A percentile compares a stretch with the other conserved stretches of the same genome.
Evolutionary conservation across 64 coral and sea anemone species (phyloP).

Genomic region (Platygyra sinensis): DNA sequence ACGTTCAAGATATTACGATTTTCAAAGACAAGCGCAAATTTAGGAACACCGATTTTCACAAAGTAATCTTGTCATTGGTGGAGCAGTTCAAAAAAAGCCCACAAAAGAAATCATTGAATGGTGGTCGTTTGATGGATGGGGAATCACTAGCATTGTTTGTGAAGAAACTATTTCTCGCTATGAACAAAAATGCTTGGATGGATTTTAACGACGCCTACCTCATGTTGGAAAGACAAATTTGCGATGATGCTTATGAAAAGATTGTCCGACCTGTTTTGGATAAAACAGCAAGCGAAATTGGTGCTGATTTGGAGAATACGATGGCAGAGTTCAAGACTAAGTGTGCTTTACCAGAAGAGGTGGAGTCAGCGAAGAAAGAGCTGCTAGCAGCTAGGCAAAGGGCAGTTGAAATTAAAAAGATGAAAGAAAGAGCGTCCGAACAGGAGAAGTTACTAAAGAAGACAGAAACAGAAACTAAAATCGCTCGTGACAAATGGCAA

Average conservation of each 20-base stretch:
- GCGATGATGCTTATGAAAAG: constrained; percentile 20
- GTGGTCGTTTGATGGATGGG: constrained; percentile 25
- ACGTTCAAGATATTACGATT: not conserved
- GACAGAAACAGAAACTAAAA: not conserved
- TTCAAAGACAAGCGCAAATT: constrained; percentile 52
- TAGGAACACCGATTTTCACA: not conserved
- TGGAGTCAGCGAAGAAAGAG: not conserved
- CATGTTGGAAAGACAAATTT: constrained; percentile 57
- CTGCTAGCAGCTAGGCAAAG: constrained; percentile 3
- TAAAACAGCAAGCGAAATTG: not conserved
- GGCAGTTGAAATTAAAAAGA: not conserved
- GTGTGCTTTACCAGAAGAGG: constrained; percentile 19
- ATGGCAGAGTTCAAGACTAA: not conserved
- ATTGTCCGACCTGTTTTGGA: constrained; percentile 44
- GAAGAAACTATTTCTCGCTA: constrained; percentile 3
- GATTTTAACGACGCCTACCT: constrained; percentile 37
- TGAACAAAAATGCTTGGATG: constrained; percentile 50
- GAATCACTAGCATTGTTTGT: constrained; percentile 1
- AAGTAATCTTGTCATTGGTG: not conserved
- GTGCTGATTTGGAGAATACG: not conserved
- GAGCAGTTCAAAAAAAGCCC: constrained; percentile 18
- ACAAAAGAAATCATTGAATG: constrained; percentile 10
- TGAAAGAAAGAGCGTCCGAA: constrained; percentile 20
- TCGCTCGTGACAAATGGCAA: constrained; percentile 5
- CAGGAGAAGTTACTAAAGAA: not conserved